phyloP scores from a whole-genome alignment of 2,888 invertebrate species.

The Sarcophaga rosellei region DNA sequence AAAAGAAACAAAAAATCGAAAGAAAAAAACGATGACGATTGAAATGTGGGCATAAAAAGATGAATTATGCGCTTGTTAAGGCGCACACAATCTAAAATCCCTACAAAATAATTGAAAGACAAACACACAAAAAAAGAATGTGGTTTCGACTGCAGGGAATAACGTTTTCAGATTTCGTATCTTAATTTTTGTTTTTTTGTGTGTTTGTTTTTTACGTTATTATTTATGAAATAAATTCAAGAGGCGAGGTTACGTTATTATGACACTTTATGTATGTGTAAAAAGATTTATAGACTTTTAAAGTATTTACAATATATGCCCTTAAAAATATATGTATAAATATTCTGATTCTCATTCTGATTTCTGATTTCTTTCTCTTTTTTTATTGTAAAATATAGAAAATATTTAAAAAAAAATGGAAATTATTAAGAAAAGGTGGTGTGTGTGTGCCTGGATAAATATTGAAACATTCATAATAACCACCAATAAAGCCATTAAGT shows the following conservation, averaged over 20 bases:
- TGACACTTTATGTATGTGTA: constrained; percentile 66
- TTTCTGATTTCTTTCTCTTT: not conserved
- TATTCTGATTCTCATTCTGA: not conserved
- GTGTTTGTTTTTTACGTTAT: too few relatives aligned
- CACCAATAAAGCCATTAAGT: constrained; percentile 53
- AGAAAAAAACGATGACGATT: constrained; percentile 65
- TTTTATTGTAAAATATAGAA: constrained; percentile 17
- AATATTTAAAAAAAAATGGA: constrained; percentile 31
- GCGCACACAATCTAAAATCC: constrained; percentile 52
- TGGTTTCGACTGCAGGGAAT: not conserved
- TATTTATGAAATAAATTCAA: constrained; percentile 54
- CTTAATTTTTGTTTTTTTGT: constrained; percentile 38
- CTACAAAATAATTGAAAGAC: constrained; percentile 64
- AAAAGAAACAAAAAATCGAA: not conserved
- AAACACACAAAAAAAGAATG: not conserved
- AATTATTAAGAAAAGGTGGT: constrained; percentile 50
- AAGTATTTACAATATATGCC: constrained; percentile 56
- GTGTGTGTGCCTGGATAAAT: constrained; percentile 32
- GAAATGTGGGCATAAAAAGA: constrained; percentile 72
- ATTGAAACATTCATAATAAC: constrained; percentile 25
- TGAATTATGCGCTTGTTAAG: constrained; percentile 73
- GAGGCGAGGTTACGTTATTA: constrained; percentile 67
- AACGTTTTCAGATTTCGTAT: constrained; percentile 37
- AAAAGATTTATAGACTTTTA: constrained; percentile 67
- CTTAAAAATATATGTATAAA: constrained; percentile 7